Conservation (phyloP, 2,888 invertebrate species). For the Mythimna loreyi region DNA sequence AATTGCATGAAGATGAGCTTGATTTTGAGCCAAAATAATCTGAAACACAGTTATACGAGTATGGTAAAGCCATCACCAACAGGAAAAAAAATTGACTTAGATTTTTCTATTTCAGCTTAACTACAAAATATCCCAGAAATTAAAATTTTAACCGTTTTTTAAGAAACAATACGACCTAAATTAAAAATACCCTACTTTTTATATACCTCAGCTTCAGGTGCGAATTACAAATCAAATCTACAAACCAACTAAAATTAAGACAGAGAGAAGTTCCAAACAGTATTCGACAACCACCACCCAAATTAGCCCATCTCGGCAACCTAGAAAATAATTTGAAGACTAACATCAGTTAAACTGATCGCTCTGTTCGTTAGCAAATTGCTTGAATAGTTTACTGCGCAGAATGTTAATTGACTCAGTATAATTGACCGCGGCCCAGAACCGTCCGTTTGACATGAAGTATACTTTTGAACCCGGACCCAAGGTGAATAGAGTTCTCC, state of each 20-base stretch:
- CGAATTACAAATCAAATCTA: not conserved
- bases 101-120: too few relatives aligned
- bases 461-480: conserved; percentile 35
- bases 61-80: not conserved
- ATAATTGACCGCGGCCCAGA: conserved; percentile 27
- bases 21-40: not conserved
- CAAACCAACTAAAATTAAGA: conserved; percentile 2
- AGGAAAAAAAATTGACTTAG: too few relatives aligned
- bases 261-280: not conserved
- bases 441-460: conserved; percentile 17
- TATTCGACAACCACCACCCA: not conserved
- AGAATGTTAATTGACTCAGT: conserved; percentile 44
- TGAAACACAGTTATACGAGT: not conserved
- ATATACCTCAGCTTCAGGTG: not conserved
- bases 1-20: too few relatives aligned
- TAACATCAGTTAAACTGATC: conserved; percentile 19
- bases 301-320: conserved; percentile 1
- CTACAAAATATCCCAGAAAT: too few relatives aligned
- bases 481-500: not conserved
- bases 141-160: too few relatives aligned
- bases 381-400: conserved; percentile 36
- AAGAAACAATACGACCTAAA: too few relatives aligned
- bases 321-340: conserved; percentile 23
- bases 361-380: conserved; percentile 50
- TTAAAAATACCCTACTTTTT: not conserved